Evolutionary conservation across 2,888 invertebrate genomes (phyloP).

Genomic region (Spicauda simplicius): DNA sequence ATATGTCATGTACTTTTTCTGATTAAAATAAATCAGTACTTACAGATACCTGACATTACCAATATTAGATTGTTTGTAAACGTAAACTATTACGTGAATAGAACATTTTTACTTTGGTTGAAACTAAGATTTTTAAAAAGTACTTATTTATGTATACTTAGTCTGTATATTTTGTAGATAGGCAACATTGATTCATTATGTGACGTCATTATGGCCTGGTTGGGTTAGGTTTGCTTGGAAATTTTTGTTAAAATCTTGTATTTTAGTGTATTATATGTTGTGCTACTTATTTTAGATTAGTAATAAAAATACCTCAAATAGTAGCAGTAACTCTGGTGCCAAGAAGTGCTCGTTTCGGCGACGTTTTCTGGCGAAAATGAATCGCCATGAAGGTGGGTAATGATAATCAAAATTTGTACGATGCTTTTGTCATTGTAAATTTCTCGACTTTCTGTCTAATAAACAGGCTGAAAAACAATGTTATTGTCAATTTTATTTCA

Average conservation of each 20-base stretch:
- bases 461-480: constrained; percentile 44
- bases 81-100: no score
- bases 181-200: constrained; percentile 66
- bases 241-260: constrained; percentile 88
- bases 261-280: constrained; percentile 86
- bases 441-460: constrained; percentile 59
- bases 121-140: no score
- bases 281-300: constrained; percentile 83
- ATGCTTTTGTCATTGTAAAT: constrained; percentile 80
- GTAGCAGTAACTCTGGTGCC: constrained; percentile 79
- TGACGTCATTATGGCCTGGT: constrained; percentile 88
- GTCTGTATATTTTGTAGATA: neutral
- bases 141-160: neutral
- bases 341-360: constrained; percentile 75
- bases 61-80: no score
- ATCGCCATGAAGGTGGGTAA: constrained; percentile 96
- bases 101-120: no score
- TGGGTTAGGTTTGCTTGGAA: constrained; percentile 89
- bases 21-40: no score
- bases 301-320: constrained; percentile 81
- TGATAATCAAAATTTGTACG: constrained; percentile 84
- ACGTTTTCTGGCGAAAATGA: constrained; percentile 89
- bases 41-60: no score
- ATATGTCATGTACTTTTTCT: no score
- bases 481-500: constrained; percentile 8